Base-by-base conservation (phyloP, 2,797 vertebrate genomes). In the Pangasius djambal region DNA sequence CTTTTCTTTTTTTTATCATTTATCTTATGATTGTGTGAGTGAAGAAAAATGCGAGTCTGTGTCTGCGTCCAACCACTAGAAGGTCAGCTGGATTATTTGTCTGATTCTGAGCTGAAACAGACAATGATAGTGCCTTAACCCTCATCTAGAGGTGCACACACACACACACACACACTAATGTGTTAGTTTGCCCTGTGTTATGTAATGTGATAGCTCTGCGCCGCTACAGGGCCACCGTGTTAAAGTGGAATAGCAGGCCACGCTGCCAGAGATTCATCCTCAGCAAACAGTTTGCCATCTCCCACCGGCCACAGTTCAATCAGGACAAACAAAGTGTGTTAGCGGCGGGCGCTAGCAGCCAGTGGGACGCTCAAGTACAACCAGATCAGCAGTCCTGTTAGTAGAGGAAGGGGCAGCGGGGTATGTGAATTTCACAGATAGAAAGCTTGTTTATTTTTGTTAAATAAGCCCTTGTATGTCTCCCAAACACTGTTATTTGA, bases 41-140 rank as follows among this genome's bases (percentile, higher is more conserved):
- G 96, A 96, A 97, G 96, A 37, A 97, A 97, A 97, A 96, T 96
- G 94, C 93, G 34, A 67, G 15, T 70, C 20, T 3, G 5, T 97
- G 96, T 96, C 83, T 92, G 95, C 96, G 25, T 95, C 95, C 94
- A 96, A 96, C 95, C 96, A 94, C 94, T 94, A 86, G 94, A 95
- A 95, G 97, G 97, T 97, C 97, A 96, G 89, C 92, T 89, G 92
- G 95, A 96, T 96, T 96, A 97, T 96, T 97, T 96, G 96, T 97
- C 96, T 40, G 63, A 95, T 96, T 95, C 96, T 95, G 94, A 94
- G 75, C 92, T 94, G 91, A 93, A 94, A 95, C 96, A 97, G 97
- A 95, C 94, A 95, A 96, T 97, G 96, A 97, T 94, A 95, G 95
- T 96, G 96, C 97, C 96, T 97, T 95, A 97, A 96, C 96, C 94